Percentiles rank a stretch among this genome's conserved stretches.
Conservation (phyloP, 2,113 vertebrate genomes). For the Megalops atlanticus region DNA sequence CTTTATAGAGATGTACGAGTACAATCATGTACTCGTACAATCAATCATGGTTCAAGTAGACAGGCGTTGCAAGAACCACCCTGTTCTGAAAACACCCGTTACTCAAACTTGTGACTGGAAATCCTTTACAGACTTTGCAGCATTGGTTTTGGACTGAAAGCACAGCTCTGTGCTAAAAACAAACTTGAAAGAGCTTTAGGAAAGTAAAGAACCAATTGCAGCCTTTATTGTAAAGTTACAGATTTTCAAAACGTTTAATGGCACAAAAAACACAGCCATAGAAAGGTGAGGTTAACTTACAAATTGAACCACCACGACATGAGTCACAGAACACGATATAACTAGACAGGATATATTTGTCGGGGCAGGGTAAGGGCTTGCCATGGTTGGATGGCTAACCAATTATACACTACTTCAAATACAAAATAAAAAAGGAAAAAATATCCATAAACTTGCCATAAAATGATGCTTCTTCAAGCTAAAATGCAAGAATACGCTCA, state of each 20-base stretch:
- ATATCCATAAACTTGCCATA: slow-evolving; percentile 55
- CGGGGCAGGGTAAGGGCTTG: slow-evolving; percentile 55
- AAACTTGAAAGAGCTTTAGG: slow-evolving; percentile 59
- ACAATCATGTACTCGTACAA: too few species aligned
- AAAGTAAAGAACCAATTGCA: slow-evolving; percentile 62
- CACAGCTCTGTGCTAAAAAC: slow-evolving; percentile 44
- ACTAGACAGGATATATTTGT: slow-evolving; percentile 66
- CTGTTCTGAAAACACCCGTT: slow-evolving; percentile 29
- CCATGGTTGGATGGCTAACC: slow-evolving; percentile 42
- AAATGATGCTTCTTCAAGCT: slow-evolving; percentile 77
- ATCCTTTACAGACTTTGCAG: background rate
- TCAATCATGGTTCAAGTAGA: slow-evolving; percentile 12
- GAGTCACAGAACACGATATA: slow-evolving; percentile 72
- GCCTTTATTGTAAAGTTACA: slow-evolving; percentile 94
- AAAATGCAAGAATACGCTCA: slow-evolving; percentile 90
- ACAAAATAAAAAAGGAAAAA: slow-evolving; percentile 69
- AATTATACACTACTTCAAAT: slow-evolving; percentile 62
- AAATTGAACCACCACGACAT: slow-evolving; percentile 65
- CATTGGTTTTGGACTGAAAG: slow-evolving; percentile 23
- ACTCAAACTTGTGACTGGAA: background rate
- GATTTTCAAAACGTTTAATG: slow-evolving; percentile 84
- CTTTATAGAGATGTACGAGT: too few species aligned
- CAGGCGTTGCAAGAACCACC: slow-evolving; percentile 38
- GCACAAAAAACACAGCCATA: slow-evolving; percentile 93
- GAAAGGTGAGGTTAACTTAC: slow-evolving; percentile 72